phyloP scores from a whole-genome alignment of 2,888 invertebrate genomes.

The Amphipoea lucens region DNA sequence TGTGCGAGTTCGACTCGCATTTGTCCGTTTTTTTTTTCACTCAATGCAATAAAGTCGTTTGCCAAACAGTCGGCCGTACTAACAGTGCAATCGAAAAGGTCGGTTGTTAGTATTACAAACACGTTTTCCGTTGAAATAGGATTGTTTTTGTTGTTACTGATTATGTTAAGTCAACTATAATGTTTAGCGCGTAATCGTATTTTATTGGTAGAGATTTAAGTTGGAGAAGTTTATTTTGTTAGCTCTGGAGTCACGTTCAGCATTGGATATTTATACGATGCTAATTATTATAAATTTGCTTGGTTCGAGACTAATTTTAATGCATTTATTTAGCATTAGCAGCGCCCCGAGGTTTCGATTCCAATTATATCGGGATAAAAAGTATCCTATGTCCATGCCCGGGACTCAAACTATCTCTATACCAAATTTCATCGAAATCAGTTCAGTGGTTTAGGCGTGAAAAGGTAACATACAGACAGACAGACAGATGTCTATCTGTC shows the following conservation, averaged over 20 bases:
- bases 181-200: constrained; percentile 35
- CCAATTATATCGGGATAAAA: too few relatives aligned
- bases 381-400: too few relatives aligned
- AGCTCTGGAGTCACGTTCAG: constrained; percentile 13
- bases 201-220: constrained; percentile 28
- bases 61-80: constrained; percentile 67
- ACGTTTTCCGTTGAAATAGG: constrained; percentile 53
- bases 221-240: constrained; percentile 23
- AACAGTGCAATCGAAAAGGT: constrained; percentile 73
- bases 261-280: background rate
- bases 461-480: too few relatives aligned
- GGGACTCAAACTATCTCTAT: too few relatives aligned
- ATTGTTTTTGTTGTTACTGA: constrained; percentile 46
- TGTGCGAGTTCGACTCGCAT: background rate
- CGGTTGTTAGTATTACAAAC: constrained; percentile 54
- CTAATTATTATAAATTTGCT: background rate
- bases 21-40: constrained; percentile 56
- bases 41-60: constrained; percentile 72
- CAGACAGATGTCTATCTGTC: too few relatives aligned
- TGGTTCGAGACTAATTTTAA: background rate
- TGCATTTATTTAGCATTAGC: background rate
- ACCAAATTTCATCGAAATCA: too few relatives aligned
- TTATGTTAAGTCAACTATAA: constrained; percentile 41
- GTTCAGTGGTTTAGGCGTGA: too few relatives aligned
- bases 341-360: too few relatives aligned